phyloP scores from a whole-genome alignment of 23 tunicate genomes.

The Ciona savignyi region DNA sequence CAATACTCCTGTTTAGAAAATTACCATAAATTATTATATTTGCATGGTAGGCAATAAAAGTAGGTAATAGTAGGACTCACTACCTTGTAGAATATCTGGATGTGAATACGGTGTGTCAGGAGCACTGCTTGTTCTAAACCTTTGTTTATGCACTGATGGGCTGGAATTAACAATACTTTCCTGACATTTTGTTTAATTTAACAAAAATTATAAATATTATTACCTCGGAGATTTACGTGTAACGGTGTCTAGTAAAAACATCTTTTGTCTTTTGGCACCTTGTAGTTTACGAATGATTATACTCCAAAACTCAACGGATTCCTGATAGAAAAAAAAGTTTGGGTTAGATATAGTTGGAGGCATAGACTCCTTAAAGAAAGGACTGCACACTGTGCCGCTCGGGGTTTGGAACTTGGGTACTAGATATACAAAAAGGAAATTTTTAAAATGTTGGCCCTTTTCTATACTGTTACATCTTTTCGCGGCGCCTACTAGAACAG shows the following conservation, averaged over 20 bases:
- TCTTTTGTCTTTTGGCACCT: conserved; percentile 32
- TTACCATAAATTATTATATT: too few relatives aligned
- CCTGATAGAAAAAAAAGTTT: conserved; percentile 28
- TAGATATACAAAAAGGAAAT: too few relatives aligned
- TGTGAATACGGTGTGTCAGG: conserved; percentile 11
- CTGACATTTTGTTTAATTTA: neutral
- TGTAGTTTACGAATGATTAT: conserved; percentile 44
- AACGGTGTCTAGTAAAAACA: neutral
- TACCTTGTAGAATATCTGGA: conserved; percentile 43
- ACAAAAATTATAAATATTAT: neutral
- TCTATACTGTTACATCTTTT: too few relatives aligned
- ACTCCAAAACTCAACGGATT: conserved; percentile 75
- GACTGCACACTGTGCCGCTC: too few relatives aligned
- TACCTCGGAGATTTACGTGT: conserved; percentile 3
- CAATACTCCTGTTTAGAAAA: too few relatives aligned
- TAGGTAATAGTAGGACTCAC: neutral
- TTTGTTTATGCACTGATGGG: neutral
- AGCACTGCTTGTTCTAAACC: conserved; percentile 11
- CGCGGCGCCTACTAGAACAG: too few relatives aligned
- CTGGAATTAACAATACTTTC: neutral
- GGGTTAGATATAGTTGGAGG: too few relatives aligned
- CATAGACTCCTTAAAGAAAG: too few relatives aligned
- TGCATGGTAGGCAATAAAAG: too few relatives aligned
- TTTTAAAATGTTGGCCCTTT: too few relatives aligned
- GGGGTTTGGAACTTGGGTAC: too few relatives aligned